Evolutionary conservation across 2,888 invertebrate species (phyloP).

Genomic region (Megamerina dolium): DNA sequence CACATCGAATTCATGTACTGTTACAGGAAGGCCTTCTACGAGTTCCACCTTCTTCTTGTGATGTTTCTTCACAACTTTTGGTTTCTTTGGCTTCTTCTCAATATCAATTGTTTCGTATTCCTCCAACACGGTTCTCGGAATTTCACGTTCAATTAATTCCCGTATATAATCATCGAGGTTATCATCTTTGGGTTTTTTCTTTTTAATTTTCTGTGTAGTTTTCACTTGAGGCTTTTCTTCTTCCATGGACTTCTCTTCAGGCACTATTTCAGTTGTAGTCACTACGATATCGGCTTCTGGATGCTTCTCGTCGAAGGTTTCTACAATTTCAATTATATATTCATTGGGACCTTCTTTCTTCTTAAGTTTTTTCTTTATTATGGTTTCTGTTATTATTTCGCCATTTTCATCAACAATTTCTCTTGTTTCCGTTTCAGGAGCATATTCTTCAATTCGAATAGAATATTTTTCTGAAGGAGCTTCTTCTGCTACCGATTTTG

Average conservation of each 20-base stretch:
- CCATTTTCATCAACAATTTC: slow-evolving; percentile 43
- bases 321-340: slow-evolving; percentile 46
- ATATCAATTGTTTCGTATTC: slow-evolving; percentile 48
- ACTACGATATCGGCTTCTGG: slow-evolving; percentile 48
- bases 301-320: slow-evolving; percentile 46
- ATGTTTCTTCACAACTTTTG: slow-evolving; percentile 36
- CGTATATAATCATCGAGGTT: slow-evolving; percentile 46
- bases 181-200: slow-evolving; percentile 26
- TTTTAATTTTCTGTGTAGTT: slow-evolving; percentile 24
- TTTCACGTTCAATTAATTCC: slow-evolving; percentile 43
- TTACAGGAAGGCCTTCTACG: slow-evolving; percentile 33
- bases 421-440: slow-evolving; percentile 43
- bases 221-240: slow-evolving; percentile 46
- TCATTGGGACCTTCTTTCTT: slow-evolving; percentile 48
- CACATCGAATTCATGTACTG: slow-evolving; percentile 33
- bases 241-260: slow-evolving; percentile 12
- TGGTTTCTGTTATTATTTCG: slow-evolving; percentile 37
- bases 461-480: slow-evolving; percentile 8
- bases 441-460: slow-evolving; percentile 27
- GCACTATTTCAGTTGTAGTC: slow-evolving; percentile 44
- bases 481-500: slow-evolving; percentile 18
- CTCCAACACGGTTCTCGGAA: slow-evolving; percentile 47
- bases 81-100: slow-evolving; percentile 41
- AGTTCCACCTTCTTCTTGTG: slow-evolving; percentile 41
- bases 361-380: slow-evolving; percentile 42